A percentile compares a stretch with the other conserved stretches of the same genome.
phyloP scores from a whole-genome alignment of 2,888 invertebrate species.

The Listrodromus nycthemerus region DNA sequence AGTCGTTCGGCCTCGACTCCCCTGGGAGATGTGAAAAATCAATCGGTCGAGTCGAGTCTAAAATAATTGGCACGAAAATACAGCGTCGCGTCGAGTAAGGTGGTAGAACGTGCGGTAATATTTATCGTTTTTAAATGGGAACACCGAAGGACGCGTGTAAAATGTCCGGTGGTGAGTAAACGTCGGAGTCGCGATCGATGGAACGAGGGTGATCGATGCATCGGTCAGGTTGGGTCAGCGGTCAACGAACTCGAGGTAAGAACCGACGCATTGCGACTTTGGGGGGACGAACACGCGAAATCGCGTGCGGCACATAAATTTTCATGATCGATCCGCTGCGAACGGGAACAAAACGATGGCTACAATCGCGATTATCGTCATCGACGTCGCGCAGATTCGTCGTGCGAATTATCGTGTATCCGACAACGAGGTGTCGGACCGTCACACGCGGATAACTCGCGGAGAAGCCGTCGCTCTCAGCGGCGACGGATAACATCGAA shows the following conservation, averaged over 20 bases:
- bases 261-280: conserved; percentile 65
- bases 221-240: background rate
- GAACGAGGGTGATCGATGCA: background rate
- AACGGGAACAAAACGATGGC: background rate
- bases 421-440: too few relatives aligned
- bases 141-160: background rate
- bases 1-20: too few relatives aligned
- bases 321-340: background rate
- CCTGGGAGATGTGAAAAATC: too few relatives aligned
- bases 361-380: background rate
- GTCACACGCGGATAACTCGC: too few relatives aligned
- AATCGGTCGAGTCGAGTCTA: too few relatives aligned
- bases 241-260: conserved; percentile 48
- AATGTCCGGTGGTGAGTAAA: background rate
- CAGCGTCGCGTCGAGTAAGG: too few relatives aligned
- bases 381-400: background rate
- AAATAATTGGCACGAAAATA: too few relatives aligned
- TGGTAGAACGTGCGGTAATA: too few relatives aligned
- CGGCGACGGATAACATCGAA: too few relatives aligned
- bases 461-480: too few relatives aligned
- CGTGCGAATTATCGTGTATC: too few relatives aligned
- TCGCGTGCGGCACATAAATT: conserved; percentile 48
- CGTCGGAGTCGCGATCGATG: background rate
- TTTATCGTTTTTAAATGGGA: too few relatives aligned
- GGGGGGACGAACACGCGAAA: conserved; percentile 59